Evolutionary conservation across 2,797 vertebrate species (phyloP), one percentile per base, ranked within the genome.

Genomic region (Cossypha niveicapilla): DNA sequence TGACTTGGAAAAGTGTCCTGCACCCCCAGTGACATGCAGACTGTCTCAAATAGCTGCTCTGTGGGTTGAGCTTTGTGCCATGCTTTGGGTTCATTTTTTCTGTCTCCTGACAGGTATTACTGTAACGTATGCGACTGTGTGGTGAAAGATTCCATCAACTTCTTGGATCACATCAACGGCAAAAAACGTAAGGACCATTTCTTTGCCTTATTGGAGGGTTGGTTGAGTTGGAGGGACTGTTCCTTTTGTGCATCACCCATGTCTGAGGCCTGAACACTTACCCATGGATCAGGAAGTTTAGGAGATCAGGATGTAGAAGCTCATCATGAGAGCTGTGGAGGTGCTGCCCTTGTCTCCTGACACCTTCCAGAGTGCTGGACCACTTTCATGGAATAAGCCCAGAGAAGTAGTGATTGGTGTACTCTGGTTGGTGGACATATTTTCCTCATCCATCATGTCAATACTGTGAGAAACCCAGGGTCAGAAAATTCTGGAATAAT

Each of bases 81-180:
- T 39, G 30, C 30, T 75, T 60, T 45, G 48, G 8, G 11, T 50
- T 90, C 17, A 73, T 57, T 15, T 68, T 32, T 86, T 62, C 58
- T 90, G 47, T 88, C 16, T 95, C 71, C 89, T 63, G 37, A 17
- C 97, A 99, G 99, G 14, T 99, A 99, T 92, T 99, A 99, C 95
- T 99, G 99, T 90, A 99, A 99, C 2, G 99, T 99, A 1, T 99
- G 99, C 27, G 99, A 99, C 97, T 99, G 99, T 22, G 99, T 99
- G 45, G 99, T 99, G 81, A 99, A 99, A 93, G 99, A 99, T 94
- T 99, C 99, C 87, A 99, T 99, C 93, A 99, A 99, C 97, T 99
- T 99, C 94, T 87, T 99, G 97, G 99, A 99, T 98, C 99, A 99
- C 97, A 99, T 99, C 98, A 99, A 99, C 62, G 99, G 99, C 86